Evolutionary conservation across 1,140 invertebrate genomes (phyloP).

Genomic region (Drosophila willistoni): DNA sequence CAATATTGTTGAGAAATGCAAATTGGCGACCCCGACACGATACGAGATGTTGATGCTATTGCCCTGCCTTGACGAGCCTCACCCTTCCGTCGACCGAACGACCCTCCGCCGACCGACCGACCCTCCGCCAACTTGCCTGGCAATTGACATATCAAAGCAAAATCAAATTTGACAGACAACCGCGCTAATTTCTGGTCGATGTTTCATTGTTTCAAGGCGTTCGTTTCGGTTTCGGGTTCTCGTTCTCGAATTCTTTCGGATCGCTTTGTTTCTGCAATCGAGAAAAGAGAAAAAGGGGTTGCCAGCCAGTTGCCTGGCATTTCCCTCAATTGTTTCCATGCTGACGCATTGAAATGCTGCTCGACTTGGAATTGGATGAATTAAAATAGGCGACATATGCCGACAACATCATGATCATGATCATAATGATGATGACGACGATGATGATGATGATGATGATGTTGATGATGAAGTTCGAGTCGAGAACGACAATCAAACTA

Average conservation of each 20-base stretch:
- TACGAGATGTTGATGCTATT: background rate
- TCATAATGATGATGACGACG: constrained; percentile 31
- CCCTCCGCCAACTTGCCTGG: background rate
- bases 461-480: constrained; percentile 19
- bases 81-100: background rate
- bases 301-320: constrained; percentile 22
- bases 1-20: constrained; percentile 51
- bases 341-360: constrained; percentile 62
- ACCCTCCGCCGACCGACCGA: background rate
- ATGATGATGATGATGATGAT: constrained; percentile 14
- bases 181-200: constrained; percentile 80
- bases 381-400: constrained; percentile 12
- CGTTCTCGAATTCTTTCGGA: background rate
- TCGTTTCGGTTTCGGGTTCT: constrained; percentile 36
- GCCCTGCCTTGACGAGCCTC: constrained; percentile 25
- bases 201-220: constrained; percentile 80
- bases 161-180: constrained; percentile 82
- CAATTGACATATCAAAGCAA: constrained; percentile 75
- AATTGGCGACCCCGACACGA: constrained; percentile 48
- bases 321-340: constrained; percentile 63
- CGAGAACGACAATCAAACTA: constrained; percentile 51
- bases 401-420: background rate
- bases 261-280: constrained; percentile 5
- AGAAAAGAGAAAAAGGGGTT: constrained; percentile 10
- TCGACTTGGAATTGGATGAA: constrained; percentile 19